phyloP scores from a whole-genome alignment of 1,140 invertebrate species.

The Trichomalopsis sarcophagae region DNA sequence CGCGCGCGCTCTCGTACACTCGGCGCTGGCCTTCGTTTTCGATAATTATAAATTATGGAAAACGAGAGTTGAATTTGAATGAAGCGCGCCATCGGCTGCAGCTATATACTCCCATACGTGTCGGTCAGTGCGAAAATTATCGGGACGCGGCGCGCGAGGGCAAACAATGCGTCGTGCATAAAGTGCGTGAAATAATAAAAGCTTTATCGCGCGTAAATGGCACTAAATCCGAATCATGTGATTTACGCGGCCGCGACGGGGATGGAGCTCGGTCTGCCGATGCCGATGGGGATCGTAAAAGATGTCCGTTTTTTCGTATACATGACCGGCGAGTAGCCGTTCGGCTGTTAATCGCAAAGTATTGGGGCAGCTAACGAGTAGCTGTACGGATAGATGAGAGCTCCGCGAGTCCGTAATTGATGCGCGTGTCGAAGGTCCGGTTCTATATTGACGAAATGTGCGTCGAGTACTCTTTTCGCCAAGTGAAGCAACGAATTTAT shows the following conservation, averaged over 20 bases:
- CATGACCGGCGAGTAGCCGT: not conserved
- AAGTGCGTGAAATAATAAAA: conserved; percentile 31
- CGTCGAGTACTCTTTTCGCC: too few relatives aligned
- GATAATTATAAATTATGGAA: conserved; percentile 34
- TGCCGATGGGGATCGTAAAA: not conserved
- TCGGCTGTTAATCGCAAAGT: not conserved
- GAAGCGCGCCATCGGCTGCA: not conserved
- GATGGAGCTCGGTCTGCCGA: not conserved
- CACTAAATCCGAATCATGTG: conserved; percentile 33
- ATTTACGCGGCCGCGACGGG: conserved; percentile 8
- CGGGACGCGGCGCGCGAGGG: not conserved
- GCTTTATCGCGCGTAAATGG: conserved; percentile 37
- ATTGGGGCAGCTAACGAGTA: not conserved
- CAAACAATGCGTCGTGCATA: conserved; percentile 25
- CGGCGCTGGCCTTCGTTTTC: not conserved
- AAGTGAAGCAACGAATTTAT: too few relatives aligned
- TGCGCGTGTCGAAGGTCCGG: not conserved
- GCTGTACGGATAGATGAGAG: not conserved
- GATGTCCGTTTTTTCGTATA: conserved; percentile 6
- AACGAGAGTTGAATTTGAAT: conserved; percentile 28
- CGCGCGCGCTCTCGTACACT: not conserved
- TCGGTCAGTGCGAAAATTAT: conserved; percentile 9
- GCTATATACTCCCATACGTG: not conserved
- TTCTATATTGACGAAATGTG: not conserved
- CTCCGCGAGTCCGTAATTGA: not conserved